Percentiles rank a stretch among this genome's conserved stretches.
These are phyloP conservation scores for Monarcha castaneiventris DNA, from an alignment of 2,113 vertebrate genomes.

Conservation along the genomic window DNA sequence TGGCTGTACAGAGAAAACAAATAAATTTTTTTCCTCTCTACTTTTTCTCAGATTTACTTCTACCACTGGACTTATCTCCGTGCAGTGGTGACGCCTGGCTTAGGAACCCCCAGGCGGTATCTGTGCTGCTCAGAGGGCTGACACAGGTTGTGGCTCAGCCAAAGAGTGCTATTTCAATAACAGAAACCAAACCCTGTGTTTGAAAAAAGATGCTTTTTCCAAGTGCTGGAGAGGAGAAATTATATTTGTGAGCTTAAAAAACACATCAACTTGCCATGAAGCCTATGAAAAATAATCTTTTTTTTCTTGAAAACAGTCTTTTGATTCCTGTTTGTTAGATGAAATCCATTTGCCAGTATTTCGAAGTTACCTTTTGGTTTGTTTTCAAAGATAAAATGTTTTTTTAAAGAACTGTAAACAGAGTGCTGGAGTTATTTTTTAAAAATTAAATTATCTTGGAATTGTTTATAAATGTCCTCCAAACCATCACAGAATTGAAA, in stretches of 20 bases:
- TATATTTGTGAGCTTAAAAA: conserved; percentile 11
- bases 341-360: neutral
- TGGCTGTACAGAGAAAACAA: neutral
- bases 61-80: neutral
- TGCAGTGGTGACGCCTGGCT: neutral
- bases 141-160: neutral
- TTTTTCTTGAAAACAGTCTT: conserved; percentile 1
- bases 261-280: neutral
- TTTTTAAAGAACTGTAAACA: neutral
- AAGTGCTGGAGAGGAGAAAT: neutral
- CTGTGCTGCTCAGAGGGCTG: neutral
- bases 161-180: neutral
- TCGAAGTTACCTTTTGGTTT: conserved; percentile 16
- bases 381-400: neutral
- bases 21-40: neutral
- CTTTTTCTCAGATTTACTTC: neutral
- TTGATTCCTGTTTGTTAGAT: neutral
- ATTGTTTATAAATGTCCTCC: neutral
- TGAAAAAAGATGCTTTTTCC: neutral
- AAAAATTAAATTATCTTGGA: neutral
- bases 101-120: neutral
- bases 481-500: neutral
- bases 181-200: neutral
- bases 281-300: neutral
- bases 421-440: neutral